A percentile compares a stretch with the other conserved stretches of the same genome.
Evolutionary conservation across 2,113 vertebrate species (phyloP).

Genomic region (Microcebus jonahi): DNA sequence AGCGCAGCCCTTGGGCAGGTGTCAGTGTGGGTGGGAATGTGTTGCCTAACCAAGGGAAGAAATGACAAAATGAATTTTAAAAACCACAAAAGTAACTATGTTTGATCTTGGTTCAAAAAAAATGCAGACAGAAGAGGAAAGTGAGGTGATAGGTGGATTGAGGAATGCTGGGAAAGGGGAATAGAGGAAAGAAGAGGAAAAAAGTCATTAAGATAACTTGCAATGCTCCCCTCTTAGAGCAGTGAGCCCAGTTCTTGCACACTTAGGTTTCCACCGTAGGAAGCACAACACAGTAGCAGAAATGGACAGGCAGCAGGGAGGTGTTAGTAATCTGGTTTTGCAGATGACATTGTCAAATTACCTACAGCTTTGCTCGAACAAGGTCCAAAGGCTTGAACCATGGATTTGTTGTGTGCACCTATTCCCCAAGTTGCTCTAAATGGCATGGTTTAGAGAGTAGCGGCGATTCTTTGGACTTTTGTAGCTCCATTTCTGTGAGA

Average conservation of each 20-base stretch:
- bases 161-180: not conserved
- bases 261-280: not conserved
- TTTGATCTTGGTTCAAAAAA: constrained; percentile 67
- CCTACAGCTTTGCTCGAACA: not conserved
- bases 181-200: not conserved
- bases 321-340: not conserved
- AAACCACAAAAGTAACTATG: constrained; percentile 71
- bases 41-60: constrained; percentile 64
- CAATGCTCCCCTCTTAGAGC: not conserved
- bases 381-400: constrained; percentile 21
- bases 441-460: not conserved
- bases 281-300: not conserved
- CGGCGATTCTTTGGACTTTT: constrained; percentile 45
- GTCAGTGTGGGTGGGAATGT: constrained; percentile 62
- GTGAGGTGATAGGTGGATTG: not conserved
- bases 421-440: constrained; percentile 32
- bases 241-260: accelerated
- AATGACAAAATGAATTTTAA: constrained; percentile 66
- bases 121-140: not conserved
- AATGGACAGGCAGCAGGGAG: not conserved
- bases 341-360: not conserved
- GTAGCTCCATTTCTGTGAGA: constrained; percentile 66
- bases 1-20: constrained; percentile 70
- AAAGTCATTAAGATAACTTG: not conserved
- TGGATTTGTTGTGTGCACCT: not conserved